Evolutionary conservation across 2,888 invertebrate species (phyloP).

Genomic region (Acholoe squamosa): DNA sequence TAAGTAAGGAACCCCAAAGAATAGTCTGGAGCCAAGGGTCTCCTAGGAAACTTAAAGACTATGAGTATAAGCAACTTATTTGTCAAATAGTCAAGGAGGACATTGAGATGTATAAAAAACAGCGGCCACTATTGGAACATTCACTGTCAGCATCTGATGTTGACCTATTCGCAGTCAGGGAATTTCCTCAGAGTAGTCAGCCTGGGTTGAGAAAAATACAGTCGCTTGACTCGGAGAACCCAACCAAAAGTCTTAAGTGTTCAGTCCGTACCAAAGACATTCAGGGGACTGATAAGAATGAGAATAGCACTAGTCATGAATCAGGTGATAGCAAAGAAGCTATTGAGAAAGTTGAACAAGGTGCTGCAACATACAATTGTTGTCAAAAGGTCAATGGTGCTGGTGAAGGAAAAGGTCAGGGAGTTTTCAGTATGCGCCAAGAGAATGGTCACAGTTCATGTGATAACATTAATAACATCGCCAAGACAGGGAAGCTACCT

Average conservation of each 20-base stretch:
- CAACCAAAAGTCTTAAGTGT: neutral
- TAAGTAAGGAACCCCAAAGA: neutral
- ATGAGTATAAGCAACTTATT: conserved; percentile 64
- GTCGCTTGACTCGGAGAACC: conserved; percentile 6
- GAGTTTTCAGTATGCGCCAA: neutral
- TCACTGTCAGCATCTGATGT: conserved; percentile 54
- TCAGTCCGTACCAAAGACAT: neutral
- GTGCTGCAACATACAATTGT: neutral
- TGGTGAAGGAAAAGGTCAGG: neutral
- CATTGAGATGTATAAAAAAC: conserved; percentile 39
- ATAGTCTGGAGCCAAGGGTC: neutral
- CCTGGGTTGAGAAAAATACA: neutral
- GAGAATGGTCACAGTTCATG: neutral
- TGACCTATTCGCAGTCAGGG: conserved; percentile 67
- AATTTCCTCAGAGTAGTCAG: conserved; percentile 68
- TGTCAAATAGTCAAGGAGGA: conserved; percentile 66
- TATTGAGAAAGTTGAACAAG: neutral
- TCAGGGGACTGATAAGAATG: neutral
- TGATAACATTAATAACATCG: too few species aligned
- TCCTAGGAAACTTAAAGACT: conserved; percentile 51
- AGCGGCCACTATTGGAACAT: conserved; percentile 61
- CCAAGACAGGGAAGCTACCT: too few species aligned
- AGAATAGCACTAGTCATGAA: neutral
- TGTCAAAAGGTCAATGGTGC: neutral
- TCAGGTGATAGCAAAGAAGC: neutral